These are phyloP conservation scores for Callopanchax toddi DNA, from an alignment of 2,113 vertebrate species.

Conservation along the genomic window DNA sequence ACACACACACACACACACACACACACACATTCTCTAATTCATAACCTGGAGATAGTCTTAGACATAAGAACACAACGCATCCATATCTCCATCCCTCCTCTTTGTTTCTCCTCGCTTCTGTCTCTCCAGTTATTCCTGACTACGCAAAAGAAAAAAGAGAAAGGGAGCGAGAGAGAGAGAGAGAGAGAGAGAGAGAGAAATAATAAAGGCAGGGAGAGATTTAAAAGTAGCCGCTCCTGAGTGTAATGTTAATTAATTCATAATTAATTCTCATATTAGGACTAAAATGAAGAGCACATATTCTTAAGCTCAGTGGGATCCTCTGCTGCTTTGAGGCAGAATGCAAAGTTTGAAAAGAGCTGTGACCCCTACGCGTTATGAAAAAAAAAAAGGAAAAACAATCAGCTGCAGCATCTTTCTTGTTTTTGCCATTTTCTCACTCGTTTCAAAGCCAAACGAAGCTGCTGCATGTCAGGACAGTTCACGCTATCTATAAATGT, in stretches of 20 bases:
- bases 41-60: constrained; percentile 71
- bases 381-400: constrained; percentile 33
- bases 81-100: constrained; percentile 55
- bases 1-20: constrained; percentile 23
- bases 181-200: not conserved
- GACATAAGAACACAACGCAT: constrained; percentile 49
- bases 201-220: constrained; percentile 12
- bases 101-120: constrained; percentile 54
- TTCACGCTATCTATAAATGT: constrained; percentile 3
- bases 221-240: constrained; percentile 61
- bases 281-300: constrained; percentile 61
- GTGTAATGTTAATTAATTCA: constrained; percentile 75
- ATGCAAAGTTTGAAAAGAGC: constrained; percentile 45
- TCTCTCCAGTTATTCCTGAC: constrained; percentile 46
- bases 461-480: constrained; percentile 10
- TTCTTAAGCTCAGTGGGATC: constrained; percentile 67
- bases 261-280: constrained; percentile 75
- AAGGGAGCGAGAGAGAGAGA: not conserved
- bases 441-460: constrained; percentile 20
- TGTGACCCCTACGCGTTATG: constrained; percentile 41
- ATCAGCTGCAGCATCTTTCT: constrained; percentile 42
- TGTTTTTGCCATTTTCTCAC: constrained; percentile 19
- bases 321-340: constrained; percentile 60
- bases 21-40: constrained; percentile 71
- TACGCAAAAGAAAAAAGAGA: constrained; percentile 41